Conservation (phyloP, 2,797 vertebrate genomes). For the Alfaro cultratus region DNA sequence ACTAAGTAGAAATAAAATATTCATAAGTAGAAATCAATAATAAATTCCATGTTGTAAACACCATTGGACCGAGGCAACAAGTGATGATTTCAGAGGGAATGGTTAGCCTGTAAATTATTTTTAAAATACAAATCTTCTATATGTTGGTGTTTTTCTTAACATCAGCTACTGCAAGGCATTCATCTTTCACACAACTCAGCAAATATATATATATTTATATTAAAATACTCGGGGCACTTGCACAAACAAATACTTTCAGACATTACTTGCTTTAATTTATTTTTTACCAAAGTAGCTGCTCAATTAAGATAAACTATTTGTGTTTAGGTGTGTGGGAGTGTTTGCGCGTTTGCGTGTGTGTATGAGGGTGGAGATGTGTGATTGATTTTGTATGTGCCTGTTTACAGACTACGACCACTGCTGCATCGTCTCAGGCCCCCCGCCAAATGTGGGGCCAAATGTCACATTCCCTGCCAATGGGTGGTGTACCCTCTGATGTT, state of each 20-base stretch:
- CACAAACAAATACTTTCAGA: not conserved
- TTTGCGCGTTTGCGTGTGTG: too few relatives aligned
- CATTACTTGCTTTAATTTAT: not conserved
- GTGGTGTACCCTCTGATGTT: too few relatives aligned
- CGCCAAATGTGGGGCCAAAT: too few relatives aligned
- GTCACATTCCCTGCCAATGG: too few relatives aligned
- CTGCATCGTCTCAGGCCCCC: too few relatives aligned
- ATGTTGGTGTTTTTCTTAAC: not conserved
- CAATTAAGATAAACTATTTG: not conserved
- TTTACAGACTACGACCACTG: too few relatives aligned
- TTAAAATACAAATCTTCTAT: not conserved
- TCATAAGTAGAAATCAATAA: not conserved
- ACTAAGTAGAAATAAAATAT: constrained; percentile 38
- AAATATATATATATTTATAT: not conserved
- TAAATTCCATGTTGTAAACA: not conserved
- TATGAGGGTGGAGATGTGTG: not conserved
- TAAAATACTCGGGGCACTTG: not conserved
- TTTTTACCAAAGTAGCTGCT: not conserved
- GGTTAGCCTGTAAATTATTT: not conserved
- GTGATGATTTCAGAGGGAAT: not conserved
- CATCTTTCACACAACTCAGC: not conserved
- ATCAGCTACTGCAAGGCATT: not conserved
- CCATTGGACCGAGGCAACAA: not conserved
- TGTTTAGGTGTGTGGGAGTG: too few relatives aligned
- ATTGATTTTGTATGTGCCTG: not conserved